A percentile compares a stretch with the other conserved stretches of the same genome.
Evolutionary conservation across 2,797 vertebrate genomes (phyloP).

Genomic region (Coccyzus lansbergi): DNA sequence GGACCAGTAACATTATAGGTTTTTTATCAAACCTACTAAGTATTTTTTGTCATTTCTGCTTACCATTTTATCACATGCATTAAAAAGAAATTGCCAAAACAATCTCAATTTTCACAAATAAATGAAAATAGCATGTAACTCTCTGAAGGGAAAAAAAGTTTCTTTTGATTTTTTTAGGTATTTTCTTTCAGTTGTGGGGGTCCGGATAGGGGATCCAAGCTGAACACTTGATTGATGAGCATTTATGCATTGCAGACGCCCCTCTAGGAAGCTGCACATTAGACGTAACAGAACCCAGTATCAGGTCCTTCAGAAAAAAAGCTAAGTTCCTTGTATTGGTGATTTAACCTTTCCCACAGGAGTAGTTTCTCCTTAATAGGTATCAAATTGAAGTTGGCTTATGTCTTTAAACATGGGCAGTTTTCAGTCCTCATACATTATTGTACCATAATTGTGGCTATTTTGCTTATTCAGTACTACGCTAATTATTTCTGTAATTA

Average conservation of each 20-base stretch:
- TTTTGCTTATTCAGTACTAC: constrained; percentile 11
- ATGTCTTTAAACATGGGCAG: background rate
- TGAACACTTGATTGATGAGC: background rate
- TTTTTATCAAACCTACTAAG: constrained; percentile 1
- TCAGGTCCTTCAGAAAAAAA: background rate
- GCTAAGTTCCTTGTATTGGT: background rate
- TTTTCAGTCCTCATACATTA: background rate
- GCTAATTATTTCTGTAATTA: constrained; percentile 1
- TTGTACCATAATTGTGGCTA: background rate
- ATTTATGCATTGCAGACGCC: background rate
- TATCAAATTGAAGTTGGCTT: background rate
- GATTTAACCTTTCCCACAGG: background rate
- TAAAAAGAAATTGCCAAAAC: background rate
- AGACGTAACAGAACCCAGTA: background rate
- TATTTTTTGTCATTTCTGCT: background rate
- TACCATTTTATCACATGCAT: background rate
- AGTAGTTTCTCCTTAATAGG: background rate
- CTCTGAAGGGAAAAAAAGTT: background rate
- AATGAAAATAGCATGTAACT: background rate
- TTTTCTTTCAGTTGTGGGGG: background rate
- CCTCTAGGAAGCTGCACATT: background rate
- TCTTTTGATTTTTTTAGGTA: background rate
- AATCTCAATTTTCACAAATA: background rate
- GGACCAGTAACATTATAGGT: background rate
- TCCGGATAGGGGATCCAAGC: background rate